Base-by-base conservation (phyloP, 2,888 invertebrate genomes). In the Harpalus rubripes region DNA sequence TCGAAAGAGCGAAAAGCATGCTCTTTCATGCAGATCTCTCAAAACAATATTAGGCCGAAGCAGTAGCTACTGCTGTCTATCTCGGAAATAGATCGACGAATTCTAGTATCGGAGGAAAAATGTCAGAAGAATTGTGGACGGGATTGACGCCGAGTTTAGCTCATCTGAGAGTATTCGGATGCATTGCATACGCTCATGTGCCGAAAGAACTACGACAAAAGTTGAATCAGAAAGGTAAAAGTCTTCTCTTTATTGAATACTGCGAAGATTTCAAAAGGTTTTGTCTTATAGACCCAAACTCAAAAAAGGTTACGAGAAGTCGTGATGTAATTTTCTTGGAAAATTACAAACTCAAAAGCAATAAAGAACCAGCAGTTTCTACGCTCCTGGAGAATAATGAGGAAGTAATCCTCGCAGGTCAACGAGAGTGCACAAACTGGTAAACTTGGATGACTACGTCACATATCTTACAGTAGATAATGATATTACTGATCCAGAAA, bases 371-470 rank as follows among this genome's bases (percentile, higher is more conserved):
- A 32, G 68, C 32, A 32, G 61, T 18, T 15, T n/a, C n/a, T n/a
- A n/a, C n/a, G n/a, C n/a, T n/a, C n/a, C n/a, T n/a, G n/a, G n/a
- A n/a, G n/a, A n/a, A n/a, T n/a, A n/a, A n/a, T n/a, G n/a, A n/a
- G n/a, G n/a, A n/a, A n/a, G n/a, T n/a, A n/a, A n/a, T 89, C 87
- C 86, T 86, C 87, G 6, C 88, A 88, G 4, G 88, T 88, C n/a
- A n/a, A n/a, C 32, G 6, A 65, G 65, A 65, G 12, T 65, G 32
- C 18, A n/a, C 8, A 32, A 32, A 32, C 39, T n/a, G 10, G 65
- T 65, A n/a, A 76, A 76, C 7, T 8, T 12, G 18, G 44, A 52
- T 18, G 7, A 76, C 56, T 76, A 32, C 12, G 52, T 76, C 0
- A 76, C 18, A n/a, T 76, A 76, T 41, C 10, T 76, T 12, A 76